phyloP scores from a whole-genome alignment of 2,113 vertebrate genomes.

The Prunella himalayana region DNA sequence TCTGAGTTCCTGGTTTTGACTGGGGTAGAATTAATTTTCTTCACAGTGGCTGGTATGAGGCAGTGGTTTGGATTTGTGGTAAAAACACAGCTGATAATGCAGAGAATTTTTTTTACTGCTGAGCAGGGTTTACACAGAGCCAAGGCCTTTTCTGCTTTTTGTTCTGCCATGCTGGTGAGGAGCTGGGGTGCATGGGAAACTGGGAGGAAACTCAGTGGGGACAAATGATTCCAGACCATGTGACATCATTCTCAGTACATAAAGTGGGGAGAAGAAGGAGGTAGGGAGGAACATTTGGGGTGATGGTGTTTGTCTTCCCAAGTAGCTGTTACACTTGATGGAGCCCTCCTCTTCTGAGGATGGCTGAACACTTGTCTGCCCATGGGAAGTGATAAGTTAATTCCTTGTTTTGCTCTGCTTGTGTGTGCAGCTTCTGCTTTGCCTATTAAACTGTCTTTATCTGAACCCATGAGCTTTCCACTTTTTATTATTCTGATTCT shows the following conservation, averaged over 20 bases:
- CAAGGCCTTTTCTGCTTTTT: neutral
- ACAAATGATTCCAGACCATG: neutral
- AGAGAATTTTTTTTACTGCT: neutral
- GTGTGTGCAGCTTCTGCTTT: neutral
- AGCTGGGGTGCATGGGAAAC: neutral
- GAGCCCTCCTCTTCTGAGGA: neutral
- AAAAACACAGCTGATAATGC: neutral
- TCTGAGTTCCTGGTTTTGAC: neutral
- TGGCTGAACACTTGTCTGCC: neutral
- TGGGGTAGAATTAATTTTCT: neutral
- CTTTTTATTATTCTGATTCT: neutral
- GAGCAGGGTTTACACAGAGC: neutral
- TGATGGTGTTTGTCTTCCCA: neutral
- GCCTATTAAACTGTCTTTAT: neutral
- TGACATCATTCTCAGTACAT: neutral
- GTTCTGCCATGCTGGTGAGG: rapidly evolving
- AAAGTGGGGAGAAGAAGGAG: neutral
- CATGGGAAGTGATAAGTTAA: neutral
- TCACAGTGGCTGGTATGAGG: neutral
- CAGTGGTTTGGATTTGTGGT: neutral
- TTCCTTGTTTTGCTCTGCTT: neutral
- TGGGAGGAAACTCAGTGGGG: neutral
- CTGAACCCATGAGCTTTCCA: neutral
- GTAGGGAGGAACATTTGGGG: neutral
- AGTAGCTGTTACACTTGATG: neutral